phyloP scores from a whole-genome alignment of 2,797 vertebrate species.

The Gymnopithys bicolor region DNA sequence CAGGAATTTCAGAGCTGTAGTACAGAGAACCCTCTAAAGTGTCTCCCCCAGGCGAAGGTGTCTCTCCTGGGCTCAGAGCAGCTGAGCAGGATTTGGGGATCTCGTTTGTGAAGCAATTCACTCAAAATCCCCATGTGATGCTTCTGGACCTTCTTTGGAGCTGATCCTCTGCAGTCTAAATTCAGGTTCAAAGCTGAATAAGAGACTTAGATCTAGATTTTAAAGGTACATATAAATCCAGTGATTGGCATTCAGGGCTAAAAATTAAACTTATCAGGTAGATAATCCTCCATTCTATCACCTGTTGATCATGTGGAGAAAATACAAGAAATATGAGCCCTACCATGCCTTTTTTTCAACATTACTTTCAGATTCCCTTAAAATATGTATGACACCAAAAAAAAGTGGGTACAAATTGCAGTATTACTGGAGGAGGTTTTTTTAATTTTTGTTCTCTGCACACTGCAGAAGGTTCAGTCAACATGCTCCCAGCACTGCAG shows the following conservation, averaged over 20 bases:
- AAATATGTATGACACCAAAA: background rate
- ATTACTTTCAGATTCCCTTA: background rate
- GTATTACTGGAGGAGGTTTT: background rate
- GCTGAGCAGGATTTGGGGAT: background rate
- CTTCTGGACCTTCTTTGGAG: background rate
- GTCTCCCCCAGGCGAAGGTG: fast-evolving
- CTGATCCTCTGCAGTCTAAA: background rate
- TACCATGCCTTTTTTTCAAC: background rate
- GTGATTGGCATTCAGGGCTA: background rate
- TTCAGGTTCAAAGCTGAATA: background rate
- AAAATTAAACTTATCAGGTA: background rate
- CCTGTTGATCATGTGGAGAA: background rate
- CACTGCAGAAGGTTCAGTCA: conserved; percentile 79
- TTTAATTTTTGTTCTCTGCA: background rate
- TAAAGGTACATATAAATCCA: background rate
- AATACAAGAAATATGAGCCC: background rate
- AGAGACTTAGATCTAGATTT: background rate
- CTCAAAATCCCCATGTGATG: background rate
- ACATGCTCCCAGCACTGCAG: conserved; percentile 85
- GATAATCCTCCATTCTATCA: background rate
- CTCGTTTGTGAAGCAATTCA: background rate
- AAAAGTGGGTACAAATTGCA: background rate
- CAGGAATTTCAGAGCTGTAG: background rate
- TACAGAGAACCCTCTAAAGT: fast-evolving
- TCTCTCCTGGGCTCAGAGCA: background rate